Percentiles rank a stretch among this genome's conserved stretches.
phyloP scores from a whole-genome alignment of 1,140 invertebrate species.

The Lucilia sericata region DNA sequence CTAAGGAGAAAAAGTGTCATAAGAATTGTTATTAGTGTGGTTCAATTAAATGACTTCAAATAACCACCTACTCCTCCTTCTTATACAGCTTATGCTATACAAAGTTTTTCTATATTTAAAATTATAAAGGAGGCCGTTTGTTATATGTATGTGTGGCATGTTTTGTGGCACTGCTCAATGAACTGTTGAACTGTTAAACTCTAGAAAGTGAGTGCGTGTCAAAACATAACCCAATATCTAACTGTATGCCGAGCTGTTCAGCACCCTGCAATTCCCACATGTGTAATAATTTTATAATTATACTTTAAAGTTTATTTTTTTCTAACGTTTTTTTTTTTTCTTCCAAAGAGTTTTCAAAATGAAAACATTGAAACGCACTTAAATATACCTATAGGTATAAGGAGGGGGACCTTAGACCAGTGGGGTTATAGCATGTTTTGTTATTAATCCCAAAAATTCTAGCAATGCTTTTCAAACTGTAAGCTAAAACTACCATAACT shows the following conservation, averaged over 20 bases:
- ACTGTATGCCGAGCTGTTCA: neutral
- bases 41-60: constrained; percentile 31
- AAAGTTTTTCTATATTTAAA: no score
- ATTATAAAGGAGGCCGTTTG: neutral
- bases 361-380: constrained; percentile 16
- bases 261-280: constrained; percentile 39
- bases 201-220: constrained; percentile 59
- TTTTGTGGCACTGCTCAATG: constrained; percentile 24
- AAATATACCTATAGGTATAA: neutral
- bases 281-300: constrained; percentile 46
- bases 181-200: constrained; percentile 43
- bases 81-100: no score
- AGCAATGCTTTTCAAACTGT: neutral
- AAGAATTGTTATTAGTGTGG: constrained; percentile 31
- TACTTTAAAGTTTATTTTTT: constrained; percentile 32
- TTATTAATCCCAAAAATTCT: no score
- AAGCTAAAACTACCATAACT: neutral
- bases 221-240: constrained; percentile 53
- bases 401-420: neutral
- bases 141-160: neutral
- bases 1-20: constrained; percentile 25
- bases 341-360: neutral
- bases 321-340: neutral
- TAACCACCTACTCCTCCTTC: neutral
- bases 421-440: neutral